A percentile compares a stretch with the other conserved stretches of the same genome.
These are phyloP conservation scores for Balaeniceps rex DNA, from an alignment of 2,113 vertebrate genomes.

Conservation along the genomic window DNA sequence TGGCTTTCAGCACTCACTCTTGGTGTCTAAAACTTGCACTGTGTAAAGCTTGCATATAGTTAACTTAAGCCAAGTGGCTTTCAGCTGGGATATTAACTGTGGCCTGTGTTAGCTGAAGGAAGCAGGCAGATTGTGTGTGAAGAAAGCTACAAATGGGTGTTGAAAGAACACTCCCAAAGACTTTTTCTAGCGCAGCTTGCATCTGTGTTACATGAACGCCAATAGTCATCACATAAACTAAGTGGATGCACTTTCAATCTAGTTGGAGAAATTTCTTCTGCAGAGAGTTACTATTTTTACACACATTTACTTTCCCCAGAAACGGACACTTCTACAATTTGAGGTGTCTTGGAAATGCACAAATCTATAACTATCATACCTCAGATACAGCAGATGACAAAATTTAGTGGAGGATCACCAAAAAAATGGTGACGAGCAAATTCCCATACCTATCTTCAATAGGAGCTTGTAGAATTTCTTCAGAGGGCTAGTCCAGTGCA, in stretches of 20 bases:
- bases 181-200: background rate
- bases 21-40: background rate
- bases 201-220: background rate
- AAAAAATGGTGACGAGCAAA: background rate
- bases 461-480: background rate
- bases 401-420: background rate
- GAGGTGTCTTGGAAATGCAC: background rate
- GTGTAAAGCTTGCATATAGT: background rate
- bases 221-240: background rate
- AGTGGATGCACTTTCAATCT: background rate
- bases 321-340: background rate
- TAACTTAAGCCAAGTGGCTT: background rate
- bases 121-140: background rate
- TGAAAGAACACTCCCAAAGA: background rate
- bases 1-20: background rate
- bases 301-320: background rate
- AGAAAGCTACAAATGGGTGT: background rate
- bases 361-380: background rate
- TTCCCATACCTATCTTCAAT: background rate
- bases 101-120: background rate
- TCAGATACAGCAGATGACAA: background rate
- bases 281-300: background rate
- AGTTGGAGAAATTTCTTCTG: background rate
- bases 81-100: background rate
- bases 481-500: background rate